A percentile compares a stretch with the other conserved stretches of the same genome.
Evolutionary conservation across 1,140 invertebrate species (phyloP).

Genomic region (Sycobia sp.): DNA sequence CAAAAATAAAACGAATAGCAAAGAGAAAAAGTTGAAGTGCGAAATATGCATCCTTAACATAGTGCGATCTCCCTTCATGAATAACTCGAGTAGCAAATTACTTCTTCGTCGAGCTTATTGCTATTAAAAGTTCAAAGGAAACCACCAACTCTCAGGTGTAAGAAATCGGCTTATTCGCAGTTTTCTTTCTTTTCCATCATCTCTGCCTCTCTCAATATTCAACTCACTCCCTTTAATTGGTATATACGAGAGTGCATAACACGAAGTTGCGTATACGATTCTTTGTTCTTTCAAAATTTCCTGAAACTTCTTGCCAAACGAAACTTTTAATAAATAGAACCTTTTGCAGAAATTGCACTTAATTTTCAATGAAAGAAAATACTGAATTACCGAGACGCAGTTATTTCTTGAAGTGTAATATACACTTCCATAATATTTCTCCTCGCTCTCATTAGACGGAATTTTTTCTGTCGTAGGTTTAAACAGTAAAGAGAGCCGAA

Average conservation of each 20-base stretch:
- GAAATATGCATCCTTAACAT: slow-evolving; percentile 14
- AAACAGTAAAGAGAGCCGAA: no score
- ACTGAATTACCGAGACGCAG: no score
- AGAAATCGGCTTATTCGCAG: slow-evolving; percentile 7
- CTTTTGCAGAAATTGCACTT: no score
- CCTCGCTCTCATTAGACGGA: no score
- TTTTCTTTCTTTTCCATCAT: background rate
- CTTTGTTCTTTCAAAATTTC: slow-evolving; percentile 1
- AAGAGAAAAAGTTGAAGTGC: background rate
- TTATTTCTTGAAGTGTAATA: no score
- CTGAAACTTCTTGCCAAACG: background rate
- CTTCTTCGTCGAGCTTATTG: slow-evolving; percentile 24
- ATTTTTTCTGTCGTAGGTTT: no score
- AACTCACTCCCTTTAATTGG: no score
- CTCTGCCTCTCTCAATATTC: background rate
- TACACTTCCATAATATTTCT: no score
- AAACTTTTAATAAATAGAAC: no score
- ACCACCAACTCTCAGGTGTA: slow-evolving; percentile 15
- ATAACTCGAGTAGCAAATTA: slow-evolving; percentile 14
- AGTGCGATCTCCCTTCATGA: background rate
- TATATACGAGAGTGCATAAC: no score
- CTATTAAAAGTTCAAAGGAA: slow-evolving; percentile 32
- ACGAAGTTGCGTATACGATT: background rate
- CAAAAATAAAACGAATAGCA: no score
- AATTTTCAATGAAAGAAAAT: no score